phyloP scores from a whole-genome alignment of 1,140 invertebrate species.

The Laodelphax striatellus region DNA sequence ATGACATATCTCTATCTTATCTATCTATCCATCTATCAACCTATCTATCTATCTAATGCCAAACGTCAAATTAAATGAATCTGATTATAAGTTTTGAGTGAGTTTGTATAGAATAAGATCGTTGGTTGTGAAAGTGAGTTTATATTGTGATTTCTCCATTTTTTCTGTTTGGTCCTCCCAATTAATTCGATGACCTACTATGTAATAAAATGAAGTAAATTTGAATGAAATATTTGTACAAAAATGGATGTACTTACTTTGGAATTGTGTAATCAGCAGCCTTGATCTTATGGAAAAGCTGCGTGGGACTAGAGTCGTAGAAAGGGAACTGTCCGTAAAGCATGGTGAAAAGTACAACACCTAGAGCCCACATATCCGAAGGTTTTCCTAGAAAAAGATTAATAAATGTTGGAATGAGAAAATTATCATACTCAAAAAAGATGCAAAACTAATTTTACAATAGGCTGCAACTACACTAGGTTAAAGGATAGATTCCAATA shows the following conservation, averaged over 20 bases:
- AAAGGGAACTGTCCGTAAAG: slow-evolving; percentile 80
- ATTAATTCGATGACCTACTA: too few species aligned
- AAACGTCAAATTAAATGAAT: too few species aligned
- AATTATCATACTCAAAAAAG: neutral
- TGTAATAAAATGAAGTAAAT: too few species aligned
- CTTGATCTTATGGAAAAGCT: slow-evolving; percentile 71
- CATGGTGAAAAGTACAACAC: slow-evolving; percentile 75
- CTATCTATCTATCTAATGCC: too few species aligned
- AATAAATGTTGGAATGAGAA: neutral
- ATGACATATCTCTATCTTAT: too few species aligned
- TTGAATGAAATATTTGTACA: too few species aligned
- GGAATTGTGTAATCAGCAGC: slow-evolving; percentile 52
- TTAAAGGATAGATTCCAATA: neutral
- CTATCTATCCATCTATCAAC: too few species aligned
- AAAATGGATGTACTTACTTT: slow-evolving; percentile 32
- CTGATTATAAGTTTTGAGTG: too few species aligned
- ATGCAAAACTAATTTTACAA: neutral
- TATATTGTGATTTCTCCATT: too few species aligned
- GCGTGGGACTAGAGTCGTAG: slow-evolving; percentile 62
- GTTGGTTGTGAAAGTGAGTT: too few species aligned
- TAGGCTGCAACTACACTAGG: neutral
- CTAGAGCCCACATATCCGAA: slow-evolving; percentile 78
- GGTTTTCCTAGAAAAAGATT: slow-evolving; percentile 48
- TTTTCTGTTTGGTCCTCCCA: too few species aligned
- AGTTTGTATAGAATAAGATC: too few species aligned